Evolutionary conservation across 2,797 vertebrate species (phyloP).

Genomic region (Oreortyx pictus): DNA sequence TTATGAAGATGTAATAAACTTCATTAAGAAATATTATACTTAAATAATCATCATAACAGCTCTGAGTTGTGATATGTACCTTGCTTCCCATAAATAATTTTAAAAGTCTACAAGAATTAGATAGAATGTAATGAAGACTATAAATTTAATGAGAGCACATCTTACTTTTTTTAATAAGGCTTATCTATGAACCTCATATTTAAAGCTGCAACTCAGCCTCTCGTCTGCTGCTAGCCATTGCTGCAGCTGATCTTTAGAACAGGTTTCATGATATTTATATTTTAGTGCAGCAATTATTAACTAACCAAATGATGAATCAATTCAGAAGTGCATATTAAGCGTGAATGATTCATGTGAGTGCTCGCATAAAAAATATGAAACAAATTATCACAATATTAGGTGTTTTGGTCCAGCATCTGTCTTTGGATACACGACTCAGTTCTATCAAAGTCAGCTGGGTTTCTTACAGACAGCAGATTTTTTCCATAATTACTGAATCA

Average conservation of each 20-base stretch:
- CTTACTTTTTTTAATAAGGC: not conserved
- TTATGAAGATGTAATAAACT: not conserved
- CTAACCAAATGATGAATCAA: not conserved
- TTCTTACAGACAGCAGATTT: not conserved
- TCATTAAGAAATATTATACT: not conserved
- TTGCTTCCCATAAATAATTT: not conserved
- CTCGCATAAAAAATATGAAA: not conserved
- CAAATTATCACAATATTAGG: not conserved
- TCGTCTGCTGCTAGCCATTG: not conserved
- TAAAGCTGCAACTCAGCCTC: not conserved
- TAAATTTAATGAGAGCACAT: not conserved
- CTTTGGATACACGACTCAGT: not conserved
- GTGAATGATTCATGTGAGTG: not conserved
- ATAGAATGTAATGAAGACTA: not conserved
- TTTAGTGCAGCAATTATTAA: conserved; percentile 1
- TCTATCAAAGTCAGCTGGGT: not conserved
- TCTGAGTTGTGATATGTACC: not conserved
- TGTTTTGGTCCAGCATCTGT: conserved; percentile 2
- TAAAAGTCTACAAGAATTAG: not conserved
- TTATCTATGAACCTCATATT: not conserved
- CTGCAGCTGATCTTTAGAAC: not conserved
- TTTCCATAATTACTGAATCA: not conserved
- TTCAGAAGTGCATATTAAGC: not conserved
- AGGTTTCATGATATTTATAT: not conserved
- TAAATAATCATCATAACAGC: not conserved